Percentiles rank a stretch among this genome's conserved stretches.
Evolutionary conservation across 2,797 vertebrate species (phyloP).

Genomic region (Notamacropus eugenii): DNA sequence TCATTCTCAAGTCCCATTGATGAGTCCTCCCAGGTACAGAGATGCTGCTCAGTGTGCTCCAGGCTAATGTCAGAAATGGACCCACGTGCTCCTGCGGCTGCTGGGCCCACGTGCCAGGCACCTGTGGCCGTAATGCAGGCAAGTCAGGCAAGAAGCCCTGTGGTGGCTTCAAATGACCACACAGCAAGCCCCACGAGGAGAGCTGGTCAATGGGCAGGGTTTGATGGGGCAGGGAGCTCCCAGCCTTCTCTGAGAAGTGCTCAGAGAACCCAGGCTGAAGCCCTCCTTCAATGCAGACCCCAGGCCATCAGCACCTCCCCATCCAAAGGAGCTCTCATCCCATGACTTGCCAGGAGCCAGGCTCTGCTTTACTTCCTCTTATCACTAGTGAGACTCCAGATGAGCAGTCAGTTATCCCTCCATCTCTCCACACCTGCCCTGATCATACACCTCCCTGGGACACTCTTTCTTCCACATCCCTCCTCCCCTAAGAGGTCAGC

Average conservation of each 20-base stretch:
- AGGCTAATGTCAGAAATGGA: neutral
- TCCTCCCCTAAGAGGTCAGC: too few relatives aligned
- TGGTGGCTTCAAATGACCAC: neutral
- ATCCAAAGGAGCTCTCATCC: neutral
- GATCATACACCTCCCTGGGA: too few relatives aligned
- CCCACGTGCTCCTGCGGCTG: fast-evolving
- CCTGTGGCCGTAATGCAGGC: neutral
- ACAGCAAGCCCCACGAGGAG: constrained; percentile 51
- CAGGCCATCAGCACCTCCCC: neutral
- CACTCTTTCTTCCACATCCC: too few relatives aligned
- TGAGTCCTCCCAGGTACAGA: constrained; percentile 70
- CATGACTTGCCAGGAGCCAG: neutral
- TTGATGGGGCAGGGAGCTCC: neutral
- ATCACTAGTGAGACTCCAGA: neutral
- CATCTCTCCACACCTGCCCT: too few relatives aligned
- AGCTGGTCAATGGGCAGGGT: neutral
- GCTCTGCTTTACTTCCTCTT: neutral
- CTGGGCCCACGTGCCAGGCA: neutral
- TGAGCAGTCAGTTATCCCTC: neutral
- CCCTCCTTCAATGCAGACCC: too few relatives aligned
- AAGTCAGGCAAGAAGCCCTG: neutral
- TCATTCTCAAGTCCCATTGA: constrained; percentile 66
- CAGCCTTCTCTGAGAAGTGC: neutral
- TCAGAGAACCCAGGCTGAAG: neutral
- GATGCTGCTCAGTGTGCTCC: neutral